Evolutionary conservation across 1,140 invertebrate genomes (phyloP).

Genomic region (Neodiprion lecontei): DNA sequence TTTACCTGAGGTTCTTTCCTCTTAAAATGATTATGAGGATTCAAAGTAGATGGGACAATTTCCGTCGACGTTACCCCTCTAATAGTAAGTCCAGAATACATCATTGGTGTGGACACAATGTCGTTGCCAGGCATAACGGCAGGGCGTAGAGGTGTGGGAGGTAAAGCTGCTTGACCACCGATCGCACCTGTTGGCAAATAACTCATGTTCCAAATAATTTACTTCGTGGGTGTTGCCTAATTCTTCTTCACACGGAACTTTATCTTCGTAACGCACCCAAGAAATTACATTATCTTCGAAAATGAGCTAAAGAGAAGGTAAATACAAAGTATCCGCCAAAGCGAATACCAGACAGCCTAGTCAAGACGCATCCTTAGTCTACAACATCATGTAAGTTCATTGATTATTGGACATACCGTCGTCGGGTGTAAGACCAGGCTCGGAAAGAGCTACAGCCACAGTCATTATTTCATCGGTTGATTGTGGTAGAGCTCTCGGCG

Average conservation of each 20-base stretch:
- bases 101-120: slow-evolving; percentile 52
- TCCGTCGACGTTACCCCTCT: slow-evolving; percentile 51
- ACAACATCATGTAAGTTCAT: no score
- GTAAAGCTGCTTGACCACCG: slow-evolving; percentile 52
- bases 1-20: slow-evolving; percentile 47
- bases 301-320: slow-evolving; percentile 8
- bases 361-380: no score
- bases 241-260: background rate
- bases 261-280: background rate
- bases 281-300: slow-evolving; percentile 12
- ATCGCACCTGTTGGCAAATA: slow-evolving; percentile 23
- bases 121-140: slow-evolving; percentile 65
- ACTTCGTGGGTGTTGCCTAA: background rate
- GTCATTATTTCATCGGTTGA: slow-evolving; percentile 45
- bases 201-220: background rate
- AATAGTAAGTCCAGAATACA: slow-evolving; percentile 42
- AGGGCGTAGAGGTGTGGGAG: slow-evolving; percentile 54
- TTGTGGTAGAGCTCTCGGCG: slow-evolving; percentile 47
- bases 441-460: slow-evolving; percentile 42
- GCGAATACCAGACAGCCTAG: background rate
- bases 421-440: slow-evolving; percentile 41
- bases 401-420: slow-evolving; percentile 40
- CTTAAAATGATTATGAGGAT: slow-evolving; percentile 47
- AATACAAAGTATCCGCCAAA: slow-evolving; percentile 11
- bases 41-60: slow-evolving; percentile 62